These are phyloP conservation scores for Oophaga pumilio DNA, from an alignment of 2,113 vertebrate species.

Conservation along the genomic window DNA sequence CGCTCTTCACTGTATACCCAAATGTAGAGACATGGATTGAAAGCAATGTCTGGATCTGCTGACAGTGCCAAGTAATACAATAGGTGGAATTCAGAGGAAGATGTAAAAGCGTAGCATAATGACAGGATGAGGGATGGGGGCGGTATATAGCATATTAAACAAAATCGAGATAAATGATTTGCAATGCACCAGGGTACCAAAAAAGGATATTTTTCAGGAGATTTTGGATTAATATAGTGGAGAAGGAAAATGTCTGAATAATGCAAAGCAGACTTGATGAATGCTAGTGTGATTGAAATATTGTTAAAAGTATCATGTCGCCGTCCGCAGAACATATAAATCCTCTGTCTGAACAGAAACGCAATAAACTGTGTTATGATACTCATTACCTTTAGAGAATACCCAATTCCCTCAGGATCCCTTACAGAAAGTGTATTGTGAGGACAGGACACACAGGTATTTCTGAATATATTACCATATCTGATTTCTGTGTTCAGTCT, in stretches of 20 bases:
- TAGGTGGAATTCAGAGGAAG: constrained; percentile 45
- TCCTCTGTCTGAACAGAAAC: constrained; percentile 2
- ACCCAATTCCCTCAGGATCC: neutral
- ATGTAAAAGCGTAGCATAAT: constrained; percentile 41
- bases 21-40: constrained; percentile 34
- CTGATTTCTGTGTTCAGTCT: neutral
- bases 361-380: constrained; percentile 21
- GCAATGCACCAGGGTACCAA: constrained; percentile 47
- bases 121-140: constrained; percentile 41
- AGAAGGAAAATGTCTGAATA: neutral
- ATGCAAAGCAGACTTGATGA: constrained; percentile 28
- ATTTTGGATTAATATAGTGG: constrained; percentile 1
- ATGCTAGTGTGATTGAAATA: neutral
- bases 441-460: neutral
- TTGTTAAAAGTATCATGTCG: constrained; percentile 27
- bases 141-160: constrained; percentile 28
- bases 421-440: neutral
- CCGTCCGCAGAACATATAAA: neutral
- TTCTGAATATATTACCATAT: neutral
- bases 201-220: constrained; percentile 13
- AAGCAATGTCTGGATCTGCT: constrained; percentile 15
- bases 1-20: constrained; percentile 13
- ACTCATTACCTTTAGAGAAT: constrained; percentile 25
- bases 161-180: constrained; percentile 27
- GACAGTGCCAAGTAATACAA: constrained; percentile 50